phyloP scores from a whole-genome alignment of 2,797 vertebrate species.

The Phalloptychus januarius region DNA sequence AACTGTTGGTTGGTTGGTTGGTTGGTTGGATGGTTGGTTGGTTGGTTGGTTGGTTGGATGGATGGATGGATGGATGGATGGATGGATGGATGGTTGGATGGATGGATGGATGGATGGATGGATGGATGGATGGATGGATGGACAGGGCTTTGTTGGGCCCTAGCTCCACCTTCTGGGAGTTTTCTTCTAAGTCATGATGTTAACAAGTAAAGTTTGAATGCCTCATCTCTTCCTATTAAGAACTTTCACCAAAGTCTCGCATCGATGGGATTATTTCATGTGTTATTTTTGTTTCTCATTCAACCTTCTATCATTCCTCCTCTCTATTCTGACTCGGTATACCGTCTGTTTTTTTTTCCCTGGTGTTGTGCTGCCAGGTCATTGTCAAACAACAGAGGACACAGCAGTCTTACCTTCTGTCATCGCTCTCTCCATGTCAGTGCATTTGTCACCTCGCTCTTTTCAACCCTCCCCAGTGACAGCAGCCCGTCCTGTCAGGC shows the following conservation, averaged over 20 bases:
- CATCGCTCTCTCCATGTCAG: neutral
- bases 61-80: neutral
- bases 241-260: neutral
- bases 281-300: neutral
- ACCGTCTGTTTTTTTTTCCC: neutral
- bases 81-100: neutral
- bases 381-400: constrained; percentile 53
- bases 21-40: neutral
- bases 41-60: neutral
- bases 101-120: neutral
- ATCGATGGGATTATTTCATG: neutral
- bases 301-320: neutral
- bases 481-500: constrained; percentile 31
- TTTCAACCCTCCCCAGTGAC: constrained; percentile 25
- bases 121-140: neutral
- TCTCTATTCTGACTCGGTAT: neutral
- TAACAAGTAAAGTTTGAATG: neutral
- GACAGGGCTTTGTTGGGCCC: neutral
- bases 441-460: constrained; percentile 22
- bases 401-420: constrained; percentile 23
- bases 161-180: neutral
- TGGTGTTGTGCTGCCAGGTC: constrained; percentile 30
- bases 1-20: neutral
- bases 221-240: neutral
- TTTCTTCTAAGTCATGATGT: neutral